Evolutionary conservation across 1,140 invertebrate genomes (phyloP).

Genomic region (Probaryconus sp.): DNA sequence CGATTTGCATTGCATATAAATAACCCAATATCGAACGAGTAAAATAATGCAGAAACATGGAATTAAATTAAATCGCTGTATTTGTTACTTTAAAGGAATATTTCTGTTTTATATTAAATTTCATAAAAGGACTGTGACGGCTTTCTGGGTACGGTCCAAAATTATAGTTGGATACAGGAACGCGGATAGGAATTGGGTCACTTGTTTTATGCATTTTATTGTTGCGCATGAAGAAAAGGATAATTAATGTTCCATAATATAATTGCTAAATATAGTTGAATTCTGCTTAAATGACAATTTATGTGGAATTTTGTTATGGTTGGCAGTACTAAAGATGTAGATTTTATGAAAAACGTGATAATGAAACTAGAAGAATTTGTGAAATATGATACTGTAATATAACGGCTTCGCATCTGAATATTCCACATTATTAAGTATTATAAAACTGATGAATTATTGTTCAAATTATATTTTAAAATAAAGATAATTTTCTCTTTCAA

Average conservation of each 20-base stretch:
- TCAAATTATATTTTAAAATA: slow-evolving; percentile 14
- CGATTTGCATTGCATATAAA: slow-evolving; percentile 29
- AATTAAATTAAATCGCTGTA: slow-evolving; percentile 29
- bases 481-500: too few relatives aligned
- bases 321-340: not conserved
- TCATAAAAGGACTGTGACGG: slow-evolving; percentile 13
- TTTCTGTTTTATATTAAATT: slow-evolving; percentile 48
- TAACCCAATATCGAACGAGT: slow-evolving; percentile 10
- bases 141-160: slow-evolving; percentile 35
- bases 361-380: slow-evolving; percentile 21
- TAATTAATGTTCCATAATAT: slow-evolving; percentile 51
- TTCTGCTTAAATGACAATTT: slow-evolving; percentile 48
- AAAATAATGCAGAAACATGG: slow-evolving; percentile 23
- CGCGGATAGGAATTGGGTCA: slow-evolving; percentile 37
- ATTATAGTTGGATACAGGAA: slow-evolving; percentile 33
- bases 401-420: too few relatives aligned
- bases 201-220: slow-evolving; percentile 40
- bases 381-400: slow-evolving; percentile 15
- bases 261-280: slow-evolving; percentile 43
- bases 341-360: slow-evolving; percentile 36
- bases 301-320: slow-evolving; percentile 30
- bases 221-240: slow-evolving; percentile 33
- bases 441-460: slow-evolving; percentile 14
- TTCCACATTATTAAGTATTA: slow-evolving; percentile 7
- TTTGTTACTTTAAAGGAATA: slow-evolving; percentile 23